These are phyloP conservation scores for Halictus ligatus DNA, from an alignment of 2,888 invertebrate species.

Conservation along the genomic window DNA sequence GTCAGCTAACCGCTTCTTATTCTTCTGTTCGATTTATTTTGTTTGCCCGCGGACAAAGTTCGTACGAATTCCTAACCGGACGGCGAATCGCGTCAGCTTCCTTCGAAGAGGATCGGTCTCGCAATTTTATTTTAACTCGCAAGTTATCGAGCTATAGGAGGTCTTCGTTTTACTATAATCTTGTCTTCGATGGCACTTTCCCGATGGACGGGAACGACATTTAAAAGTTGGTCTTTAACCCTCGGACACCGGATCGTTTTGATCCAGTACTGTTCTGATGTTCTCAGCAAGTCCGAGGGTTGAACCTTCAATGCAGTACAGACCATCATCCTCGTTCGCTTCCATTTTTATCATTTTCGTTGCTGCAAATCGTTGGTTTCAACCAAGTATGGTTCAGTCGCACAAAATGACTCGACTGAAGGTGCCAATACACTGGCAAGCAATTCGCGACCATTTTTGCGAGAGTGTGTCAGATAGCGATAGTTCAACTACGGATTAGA, in stretches of 20 bases:
- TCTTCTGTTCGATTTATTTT: slow-evolving; percentile 17
- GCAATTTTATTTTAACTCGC: too few species aligned
- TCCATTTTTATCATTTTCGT: slow-evolving; percentile 35
- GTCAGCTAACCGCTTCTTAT: slow-evolving; percentile 41
- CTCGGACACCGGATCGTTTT: neutral
- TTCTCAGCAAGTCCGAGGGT: neutral
- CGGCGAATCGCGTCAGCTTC: neutral
- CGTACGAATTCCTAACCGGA: neutral
- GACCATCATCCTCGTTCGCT: neutral
- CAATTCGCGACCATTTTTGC: neutral
- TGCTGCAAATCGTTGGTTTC: slow-evolving; percentile 22
- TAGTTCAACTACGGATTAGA: too few species aligned
- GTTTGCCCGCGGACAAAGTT: neutral
- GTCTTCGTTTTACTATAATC: neutral
- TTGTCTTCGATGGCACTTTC: neutral
- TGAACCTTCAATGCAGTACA: neutral
- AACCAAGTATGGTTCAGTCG: neutral
- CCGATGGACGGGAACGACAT: slow-evolving; percentile 2
- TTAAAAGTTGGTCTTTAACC: slow-evolving; percentile 13
- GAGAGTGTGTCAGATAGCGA: too few species aligned
- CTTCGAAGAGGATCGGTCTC: neutral
- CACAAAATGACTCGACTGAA: neutral
- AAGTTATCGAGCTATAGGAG: neutral
- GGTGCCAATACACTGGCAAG: neutral
- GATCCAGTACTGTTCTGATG: neutral